Base-by-base conservation (phyloP, 2,113 vertebrate genomes). In the Colossoma macropomum region DNA sequence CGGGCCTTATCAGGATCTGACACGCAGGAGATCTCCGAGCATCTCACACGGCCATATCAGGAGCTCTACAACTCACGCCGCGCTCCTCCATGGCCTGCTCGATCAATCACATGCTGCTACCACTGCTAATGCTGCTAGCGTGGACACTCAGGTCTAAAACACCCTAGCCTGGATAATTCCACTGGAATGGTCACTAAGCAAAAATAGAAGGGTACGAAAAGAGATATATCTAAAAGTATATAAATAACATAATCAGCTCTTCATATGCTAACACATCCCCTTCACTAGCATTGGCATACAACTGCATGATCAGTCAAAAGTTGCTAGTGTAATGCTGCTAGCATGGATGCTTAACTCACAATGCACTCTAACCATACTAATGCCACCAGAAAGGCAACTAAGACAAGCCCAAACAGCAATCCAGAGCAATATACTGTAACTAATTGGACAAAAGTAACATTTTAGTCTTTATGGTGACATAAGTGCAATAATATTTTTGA, bases 1-100 rank as follows among this genome's bases (percentile, higher is more conserved):
- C 45, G 69, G 34, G 45, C 75, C 89, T 94, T 93, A 94, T 95
- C 94, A 89, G 91, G 82, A 94, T 94, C 94, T 94, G 94, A 93
- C 93, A 94, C 89, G 77, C 89, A 90, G 90, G 90, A 92, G 93
- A 93, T 94, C 93, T 92, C 91, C 87, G 92, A 94, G 93, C 93
- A 94, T 94, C 93, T 93, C 82, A 90, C 90, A 89, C 90, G 52
- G 89, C 30, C 75, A 86, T 94, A 94, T 94, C 94, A 91, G 93
- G 89, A 90, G 91, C 89, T 90, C 92, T 93, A 90, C 94, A 93
- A 93, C 92, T 93, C 91, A 88, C 86, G 73, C 90, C 85, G 89
- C 85, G 80, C 77, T 81, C 90, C 85, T 85, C 89, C 80, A 87
- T 74, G 90, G 90, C 92, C 92, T 68, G 87, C 86, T 88, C 92